A percentile compares a stretch with the other conserved stretches of the same genome.
phyloP scores from a whole-genome alignment of 1,140 invertebrate species.

The Drosophila novamexicana region DNA sequence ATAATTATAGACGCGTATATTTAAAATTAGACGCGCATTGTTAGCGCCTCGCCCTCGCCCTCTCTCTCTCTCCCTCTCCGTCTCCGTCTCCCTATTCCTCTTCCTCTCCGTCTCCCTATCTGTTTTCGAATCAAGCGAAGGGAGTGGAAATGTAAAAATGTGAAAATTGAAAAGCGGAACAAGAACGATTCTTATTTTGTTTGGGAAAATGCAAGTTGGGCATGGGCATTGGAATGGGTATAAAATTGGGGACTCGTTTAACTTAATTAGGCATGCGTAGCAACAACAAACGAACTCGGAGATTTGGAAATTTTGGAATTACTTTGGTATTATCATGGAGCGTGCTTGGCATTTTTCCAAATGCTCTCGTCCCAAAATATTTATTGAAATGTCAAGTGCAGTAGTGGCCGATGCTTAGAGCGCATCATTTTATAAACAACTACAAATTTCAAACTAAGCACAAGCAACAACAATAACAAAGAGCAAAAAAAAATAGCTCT shows the following conservation, averaged over 20 bases:
- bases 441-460: slow-evolving; percentile 24
- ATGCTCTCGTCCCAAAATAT: slow-evolving; percentile 65
- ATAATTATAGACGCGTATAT: slow-evolving; percentile 56
- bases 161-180: slow-evolving; percentile 22
- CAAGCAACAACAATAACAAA: slow-evolving; percentile 15
- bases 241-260: slow-evolving; percentile 38
- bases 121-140: background rate
- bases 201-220: background rate
- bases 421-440: slow-evolving; percentile 35
- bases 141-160: slow-evolving; percentile 3
- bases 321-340: slow-evolving; percentile 57
- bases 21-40: slow-evolving; percentile 47
- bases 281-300: slow-evolving; percentile 41
- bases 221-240: background rate
- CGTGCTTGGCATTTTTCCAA: slow-evolving; percentile 77
- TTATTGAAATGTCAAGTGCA: slow-evolving; percentile 80
- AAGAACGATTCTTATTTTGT: background rate
- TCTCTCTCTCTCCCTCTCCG: background rate
- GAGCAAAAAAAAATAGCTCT: slow-evolving; percentile 16
- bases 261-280: slow-evolving; percentile 52
- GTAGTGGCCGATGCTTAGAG: slow-evolving; percentile 33
- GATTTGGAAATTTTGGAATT: slow-evolving; percentile 34
- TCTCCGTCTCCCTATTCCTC: background rate
- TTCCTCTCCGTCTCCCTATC: background rate
- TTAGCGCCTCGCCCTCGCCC: slow-evolving; percentile 5